Conservation (phyloP, 2,113 vertebrate species). For the Zapus hudsonius region DNA sequence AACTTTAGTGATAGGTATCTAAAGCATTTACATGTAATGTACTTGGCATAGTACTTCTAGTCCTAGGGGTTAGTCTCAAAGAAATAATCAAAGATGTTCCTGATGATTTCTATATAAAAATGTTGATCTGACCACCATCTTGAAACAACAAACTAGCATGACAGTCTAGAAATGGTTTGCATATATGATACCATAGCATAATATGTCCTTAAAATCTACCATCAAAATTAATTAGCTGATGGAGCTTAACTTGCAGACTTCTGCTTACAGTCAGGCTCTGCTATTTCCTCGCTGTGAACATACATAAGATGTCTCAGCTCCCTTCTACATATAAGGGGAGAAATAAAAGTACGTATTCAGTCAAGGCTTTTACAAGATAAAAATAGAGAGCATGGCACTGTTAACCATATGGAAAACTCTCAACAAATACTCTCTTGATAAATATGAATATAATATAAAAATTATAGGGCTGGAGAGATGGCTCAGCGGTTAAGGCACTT, state of each 20-base stretch:
- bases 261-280: not conserved
- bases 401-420: not conserved
- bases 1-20: not conserved
- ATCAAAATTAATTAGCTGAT: not conserved
- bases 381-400: not conserved
- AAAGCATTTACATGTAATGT: not conserved
- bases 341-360: conserved; percentile 5
- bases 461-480: too few species aligned
- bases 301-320: not conserved
- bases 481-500: too few species aligned
- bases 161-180: not conserved
- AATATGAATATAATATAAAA: too few species aligned
- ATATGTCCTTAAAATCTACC: not conserved
- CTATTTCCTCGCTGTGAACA: not conserved
- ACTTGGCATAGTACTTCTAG: not conserved
- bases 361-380: not conserved
- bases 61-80: not conserved
- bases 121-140: not conserved
- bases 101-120: conserved; percentile 37
- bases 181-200: not conserved
- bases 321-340: not conserved
- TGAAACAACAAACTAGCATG: not conserved
- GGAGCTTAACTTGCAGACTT: not conserved
- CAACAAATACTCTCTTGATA: not conserved
- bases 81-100: not conserved